Evolutionary conservation across 1,140 invertebrate genomes (phyloP).

Genomic region (Mamestra configurata): DNA sequence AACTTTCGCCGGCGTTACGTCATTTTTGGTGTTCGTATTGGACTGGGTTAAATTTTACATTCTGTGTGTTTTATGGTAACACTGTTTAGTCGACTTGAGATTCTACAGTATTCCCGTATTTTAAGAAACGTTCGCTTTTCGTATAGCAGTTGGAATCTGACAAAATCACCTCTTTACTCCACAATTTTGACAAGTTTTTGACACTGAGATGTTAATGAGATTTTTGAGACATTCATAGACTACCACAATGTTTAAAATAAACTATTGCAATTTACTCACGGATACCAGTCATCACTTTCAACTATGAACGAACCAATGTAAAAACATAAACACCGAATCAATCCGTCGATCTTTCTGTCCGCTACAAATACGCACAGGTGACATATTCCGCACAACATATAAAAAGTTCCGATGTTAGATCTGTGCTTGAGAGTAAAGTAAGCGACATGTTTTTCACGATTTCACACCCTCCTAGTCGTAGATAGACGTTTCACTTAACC

Average conservation of each 20-base stretch:
- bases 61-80: neutral
- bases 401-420: slow-evolving; percentile 24
- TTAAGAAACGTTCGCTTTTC: too few relatives aligned
- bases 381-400: neutral
- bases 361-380: slow-evolving; percentile 6
- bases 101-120: too few relatives aligned
- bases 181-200: too few relatives aligned
- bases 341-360: neutral
- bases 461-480: slow-evolving; percentile 51
- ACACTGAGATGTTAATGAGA: too few relatives aligned
- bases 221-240: too few relatives aligned
- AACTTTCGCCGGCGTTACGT: neutral
- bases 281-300: neutral
- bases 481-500: slow-evolving; percentile 74
- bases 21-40: too few relatives aligned
- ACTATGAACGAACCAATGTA: neutral
- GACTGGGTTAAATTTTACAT: neutral
- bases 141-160: too few relatives aligned
- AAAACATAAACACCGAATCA: slow-evolving; percentile 11
- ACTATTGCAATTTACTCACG: too few relatives aligned
- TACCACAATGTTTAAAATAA: too few relatives aligned
- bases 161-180: too few relatives aligned
- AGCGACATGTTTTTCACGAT: slow-evolving; percentile 55
- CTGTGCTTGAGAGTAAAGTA: slow-evolving; percentile 30
- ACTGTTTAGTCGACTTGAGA: neutral